phyloP scores from a whole-genome alignment of 1,140 invertebrate species.

The Drosophila nannoptera region DNA sequence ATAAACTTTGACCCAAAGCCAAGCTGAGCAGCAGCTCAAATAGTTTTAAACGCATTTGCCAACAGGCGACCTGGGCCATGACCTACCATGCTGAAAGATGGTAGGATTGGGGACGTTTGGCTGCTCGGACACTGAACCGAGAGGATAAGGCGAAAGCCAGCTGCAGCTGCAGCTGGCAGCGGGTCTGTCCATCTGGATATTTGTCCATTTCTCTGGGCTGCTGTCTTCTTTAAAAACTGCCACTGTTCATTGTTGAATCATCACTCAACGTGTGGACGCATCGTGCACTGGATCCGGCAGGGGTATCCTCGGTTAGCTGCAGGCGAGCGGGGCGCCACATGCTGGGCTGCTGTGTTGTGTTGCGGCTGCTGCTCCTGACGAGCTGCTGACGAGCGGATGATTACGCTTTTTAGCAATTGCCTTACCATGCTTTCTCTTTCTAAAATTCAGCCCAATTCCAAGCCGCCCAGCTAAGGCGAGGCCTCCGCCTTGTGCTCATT shows the following conservation, averaged over 20 bases:
- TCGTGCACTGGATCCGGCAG: neutral
- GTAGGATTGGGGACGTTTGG: too few relatives aligned
- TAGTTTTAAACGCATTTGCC: conserved; percentile 69
- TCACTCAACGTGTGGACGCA: conserved; percentile 51
- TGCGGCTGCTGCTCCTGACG: conserved; percentile 43
- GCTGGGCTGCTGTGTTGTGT: conserved; percentile 37
- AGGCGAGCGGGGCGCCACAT: conserved; percentile 42
- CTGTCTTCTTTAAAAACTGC: conserved; percentile 54
- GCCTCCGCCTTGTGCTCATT: conserved; percentile 52
- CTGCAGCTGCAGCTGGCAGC: conserved; percentile 63
- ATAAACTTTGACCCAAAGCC: conserved; percentile 76
- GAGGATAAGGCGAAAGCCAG: conserved; percentile 23
- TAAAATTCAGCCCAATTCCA: conserved; percentile 23
- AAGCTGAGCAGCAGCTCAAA: conserved; percentile 74
- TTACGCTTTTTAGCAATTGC: conserved; percentile 72
- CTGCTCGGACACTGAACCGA: neutral
- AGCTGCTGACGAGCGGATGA: conserved; percentile 71
- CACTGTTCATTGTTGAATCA: conserved; percentile 75
- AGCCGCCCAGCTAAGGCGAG: conserved; percentile 10
- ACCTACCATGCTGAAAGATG: neutral
- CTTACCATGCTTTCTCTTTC: conserved; percentile 36
- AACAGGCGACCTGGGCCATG: conserved; percentile 26
- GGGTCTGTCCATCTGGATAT: conserved; percentile 23
- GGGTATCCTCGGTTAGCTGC: conserved; percentile 38
- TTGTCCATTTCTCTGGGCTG: conserved; percentile 3